Evolutionary conservation across 2,797 vertebrate species (phyloP), one percentile per base, ranked within the genome.

Genomic region (Knipowitschia caucasica): DNA sequence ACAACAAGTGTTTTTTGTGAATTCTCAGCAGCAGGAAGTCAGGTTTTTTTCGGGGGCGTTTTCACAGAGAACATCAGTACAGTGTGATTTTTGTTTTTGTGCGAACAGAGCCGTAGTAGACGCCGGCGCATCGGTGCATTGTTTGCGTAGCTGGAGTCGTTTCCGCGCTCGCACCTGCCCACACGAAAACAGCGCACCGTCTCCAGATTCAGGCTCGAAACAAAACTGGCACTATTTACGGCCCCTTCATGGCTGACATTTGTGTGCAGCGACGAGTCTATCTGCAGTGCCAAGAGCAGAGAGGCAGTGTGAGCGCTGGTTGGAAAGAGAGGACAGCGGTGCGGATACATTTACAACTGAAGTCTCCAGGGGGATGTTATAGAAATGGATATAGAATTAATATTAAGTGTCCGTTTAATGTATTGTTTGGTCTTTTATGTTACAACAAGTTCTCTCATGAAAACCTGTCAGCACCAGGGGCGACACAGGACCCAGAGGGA

Each of bases 201-300:
- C 49, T 53, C 20, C 47, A 50, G 21, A 47, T 53, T 56, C 64
- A 44, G 24, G 74, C 67, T 76, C 71, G 51, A n/a, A n/a, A 66
- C 77, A 62, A 67, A 78, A 73, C 17, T 58, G 30, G 31, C 66
- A 61, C 73, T 81, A 78, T 82, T 82, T 80, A 71, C 80, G 69
- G 67, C 30, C 56, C 75, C 66, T 53, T 44, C 21, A 50, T 33
- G 17, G 15, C 30, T 31, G 20, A 33, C 7, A 24, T 34, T 33
- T 50, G 29, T 8, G 24, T 44, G 5, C 46, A 44, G 10, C 27
- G 5, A 23, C 11, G 8, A 42, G 39, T 42, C 20, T 42, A 5
- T 21, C 39, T 14, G 39, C 20, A 12, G 39, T 24, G 11, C 7
- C 8, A 42, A 6, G 39, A 39, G 11, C 2, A 9, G 8, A 18